Evolutionary conservation across 2,888 invertebrate species (phyloP).

Genomic region (Orthosia gracilis): DNA sequence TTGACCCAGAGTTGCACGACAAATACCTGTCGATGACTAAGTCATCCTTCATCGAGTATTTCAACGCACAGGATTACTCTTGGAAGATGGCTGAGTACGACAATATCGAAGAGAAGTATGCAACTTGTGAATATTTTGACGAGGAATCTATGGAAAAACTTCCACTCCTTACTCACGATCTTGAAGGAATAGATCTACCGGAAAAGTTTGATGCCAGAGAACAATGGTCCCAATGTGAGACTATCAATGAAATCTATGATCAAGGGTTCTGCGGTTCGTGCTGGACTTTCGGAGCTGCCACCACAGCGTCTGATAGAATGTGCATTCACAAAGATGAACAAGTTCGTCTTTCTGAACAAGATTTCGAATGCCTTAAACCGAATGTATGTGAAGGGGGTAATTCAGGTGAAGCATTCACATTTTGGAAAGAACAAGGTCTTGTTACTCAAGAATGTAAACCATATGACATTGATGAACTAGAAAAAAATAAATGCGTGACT

Average conservation of each 20-base stretch:
- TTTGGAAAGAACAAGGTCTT: slow-evolving; percentile 28
- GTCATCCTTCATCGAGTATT: too few species aligned
- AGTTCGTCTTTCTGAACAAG: slow-evolving; percentile 50
- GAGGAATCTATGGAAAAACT: not conserved
- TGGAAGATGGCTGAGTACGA: slow-evolving; percentile 31
- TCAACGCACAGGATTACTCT: too few species aligned
- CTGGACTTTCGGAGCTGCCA: slow-evolving; percentile 52
- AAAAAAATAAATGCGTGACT: not conserved
- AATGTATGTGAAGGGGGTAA: not conserved
- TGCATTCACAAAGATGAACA: slow-evolving; percentile 50
- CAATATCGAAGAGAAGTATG: not conserved
- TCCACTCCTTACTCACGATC: not conserved
- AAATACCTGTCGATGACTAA: slow-evolving; percentile 23
- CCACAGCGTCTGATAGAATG: slow-evolving; percentile 54
- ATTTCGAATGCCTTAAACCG: slow-evolving; percentile 18
- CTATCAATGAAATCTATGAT: slow-evolving; percentile 9
- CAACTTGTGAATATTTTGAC: not conserved
- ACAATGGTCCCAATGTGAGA: slow-evolving; percentile 44
- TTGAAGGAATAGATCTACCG: slow-evolving; percentile 27
- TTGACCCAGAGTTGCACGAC: too few species aligned
- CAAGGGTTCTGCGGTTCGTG: slow-evolving; percentile 48
- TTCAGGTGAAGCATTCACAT: not conserved
- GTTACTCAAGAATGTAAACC: slow-evolving; percentile 51
- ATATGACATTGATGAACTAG: slow-evolving; percentile 7
- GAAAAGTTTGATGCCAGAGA: slow-evolving; percentile 44